Base-by-base conservation (phyloP, 2,797 vertebrate genomes). In the Tragelaphus eurycerus region DNA sequence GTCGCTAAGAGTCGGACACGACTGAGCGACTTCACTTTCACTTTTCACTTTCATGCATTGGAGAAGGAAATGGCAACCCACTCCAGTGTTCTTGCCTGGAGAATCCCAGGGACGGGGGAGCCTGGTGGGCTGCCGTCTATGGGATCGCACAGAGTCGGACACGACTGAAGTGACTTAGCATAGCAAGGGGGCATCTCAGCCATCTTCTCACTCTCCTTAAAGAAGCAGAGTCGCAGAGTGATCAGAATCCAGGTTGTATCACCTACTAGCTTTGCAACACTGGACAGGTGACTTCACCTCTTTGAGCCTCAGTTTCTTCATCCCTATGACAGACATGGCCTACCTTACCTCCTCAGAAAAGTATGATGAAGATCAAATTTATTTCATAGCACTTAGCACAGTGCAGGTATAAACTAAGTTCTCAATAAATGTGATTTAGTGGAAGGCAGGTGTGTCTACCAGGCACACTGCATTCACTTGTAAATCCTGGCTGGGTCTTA, bases 321-420 rank as follows among this genome's bases (percentile, higher is more conserved):
- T 38, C 54, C 27, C 6, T 86, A 25, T 81, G 46, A 59, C 13
- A 10, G 48, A 90, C 89, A 62, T 27, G 34, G 13, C 25, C 81
- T 31, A 29, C 38, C 76, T 89, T 89, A 93, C 38, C 97, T 97
- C 97, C 95, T 98, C 97, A 54, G n/a, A 64, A 71, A 55, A 96
- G 27, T 50, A 17, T 55, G 38, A 55, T 79, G 25, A 94, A n/a
- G 29, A 79, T 57, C 25, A 54, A 87, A 91, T 87, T n/a, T 76
- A 89, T 79, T 60, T 76, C 29, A 29, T 19, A 89, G 50, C 38
- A 64, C 81, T 88, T 78, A 91, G n/a, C 52, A 76, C 46, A 21
- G 29, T 23, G 23, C 23, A 27, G 55, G 15, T 46, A 67, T 81
- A 82, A 95, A 83, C 7, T 71, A 46, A 60, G 4, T 59, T 27